Conservation (phyloP, 2,888 invertebrate genomes). For the Limnephilus marmoratus region DNA sequence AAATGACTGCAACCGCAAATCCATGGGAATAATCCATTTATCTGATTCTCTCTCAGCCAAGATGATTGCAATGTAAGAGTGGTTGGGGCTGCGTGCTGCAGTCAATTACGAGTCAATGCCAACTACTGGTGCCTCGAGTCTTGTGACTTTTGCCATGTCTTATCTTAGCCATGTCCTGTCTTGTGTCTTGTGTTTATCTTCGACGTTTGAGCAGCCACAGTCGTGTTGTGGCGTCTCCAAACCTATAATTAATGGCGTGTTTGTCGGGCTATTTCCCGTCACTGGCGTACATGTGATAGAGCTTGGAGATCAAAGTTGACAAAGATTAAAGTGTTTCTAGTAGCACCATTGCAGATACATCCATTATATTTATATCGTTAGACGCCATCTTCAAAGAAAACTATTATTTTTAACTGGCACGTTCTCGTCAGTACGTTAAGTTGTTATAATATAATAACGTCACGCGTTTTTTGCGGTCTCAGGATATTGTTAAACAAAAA, state of each 20-base stretch:
- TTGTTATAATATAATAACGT: too few species aligned
- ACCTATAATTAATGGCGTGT: neutral
- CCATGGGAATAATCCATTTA: neutral
- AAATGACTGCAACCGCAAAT: neutral
- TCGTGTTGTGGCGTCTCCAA: neutral
- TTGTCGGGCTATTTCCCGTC: neutral
- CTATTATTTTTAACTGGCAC: too few species aligned
- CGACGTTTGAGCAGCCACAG: neutral
- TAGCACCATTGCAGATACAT: neutral
- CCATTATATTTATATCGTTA: neutral
- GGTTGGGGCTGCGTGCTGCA: neutral
- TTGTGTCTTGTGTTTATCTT: neutral
- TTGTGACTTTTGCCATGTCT: neutral
- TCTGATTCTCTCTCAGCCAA: neutral
- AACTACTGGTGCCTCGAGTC: neutral
- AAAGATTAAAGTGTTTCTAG: neutral
- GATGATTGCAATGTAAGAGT: neutral
- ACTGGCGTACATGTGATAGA: neutral
- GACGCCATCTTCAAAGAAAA: neutral
- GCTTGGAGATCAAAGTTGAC: neutral
- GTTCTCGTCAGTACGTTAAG: too few species aligned
- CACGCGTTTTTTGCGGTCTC: too few species aligned
- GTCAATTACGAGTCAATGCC: conserved; percentile 22
- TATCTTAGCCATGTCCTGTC: neutral
- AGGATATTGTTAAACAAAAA: too few species aligned